Base-by-base conservation (phyloP, 2,888 invertebrate species). In the Chirona hameri region DNA sequence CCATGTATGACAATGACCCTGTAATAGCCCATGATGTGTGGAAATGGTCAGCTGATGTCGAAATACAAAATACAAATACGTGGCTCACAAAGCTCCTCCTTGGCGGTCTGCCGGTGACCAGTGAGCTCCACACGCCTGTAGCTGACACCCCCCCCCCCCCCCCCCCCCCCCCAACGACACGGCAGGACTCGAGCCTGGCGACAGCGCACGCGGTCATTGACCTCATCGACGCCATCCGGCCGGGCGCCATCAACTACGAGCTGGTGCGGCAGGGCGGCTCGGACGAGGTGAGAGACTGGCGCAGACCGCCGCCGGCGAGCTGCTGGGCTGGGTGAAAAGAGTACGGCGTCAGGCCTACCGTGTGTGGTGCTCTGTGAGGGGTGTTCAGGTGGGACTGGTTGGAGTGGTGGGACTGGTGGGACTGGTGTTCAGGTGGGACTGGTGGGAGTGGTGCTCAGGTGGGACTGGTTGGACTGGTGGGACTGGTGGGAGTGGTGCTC, bases 191-290 rank as follows among this genome's bases (percentile, higher is more conserved):
- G 46, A 91, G 92, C n/a, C 92, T 99, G 86, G 92, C 94, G 27
- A 94, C 97, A 88, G 97, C 93, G n/a, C 92, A 92, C 87, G 95
- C 97, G 83, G 94, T 99, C 27, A 92, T 99, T 85, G 98, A 99
- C 89, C 91, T 99, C 86, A 96, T 99, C 85, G 99, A 99, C 89
- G 92, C 97, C 83, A 98, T 99, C 88, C 97, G 96, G 87, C 97
- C 98, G 0, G 97, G 97, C 82, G 93, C 95, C 85, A 95, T 99
- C 87, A 97, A 97, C 89, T 99, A 98, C 88, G 95, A 96, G 85
- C 90, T 97, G 69, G 94, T 99, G 79, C 93, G 94, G 88, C 92
- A 92, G 18, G 93, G 93, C 57, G 93, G 92, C 79, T 92, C 91
- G 55, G 91, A 92, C 86, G 95, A 96, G 92, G 98, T 97, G 89